A percentile compares a stretch with the other conserved stretches of the same genome.
phyloP scores from a whole-genome alignment of 2,888 invertebrate species.

The Polydrusus cervinus region DNA sequence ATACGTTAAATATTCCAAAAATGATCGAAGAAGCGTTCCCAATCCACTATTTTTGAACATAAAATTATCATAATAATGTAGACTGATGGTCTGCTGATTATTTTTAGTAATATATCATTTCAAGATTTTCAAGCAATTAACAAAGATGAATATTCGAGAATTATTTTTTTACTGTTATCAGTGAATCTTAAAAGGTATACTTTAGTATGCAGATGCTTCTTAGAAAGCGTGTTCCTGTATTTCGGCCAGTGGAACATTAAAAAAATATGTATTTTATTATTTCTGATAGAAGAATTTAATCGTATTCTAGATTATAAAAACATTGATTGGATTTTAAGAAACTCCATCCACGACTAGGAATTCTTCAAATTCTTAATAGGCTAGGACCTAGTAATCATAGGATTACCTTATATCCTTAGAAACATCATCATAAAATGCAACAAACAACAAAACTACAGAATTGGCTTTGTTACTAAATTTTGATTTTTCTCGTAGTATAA shows the following conservation, averaged over 20 bases:
- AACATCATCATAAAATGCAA: too few species aligned
- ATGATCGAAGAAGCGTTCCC: background rate
- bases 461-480: too few species aligned
- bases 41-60: background rate
- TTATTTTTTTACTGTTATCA: slow-evolving; percentile 13
- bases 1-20: background rate
- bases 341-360: too few species aligned
- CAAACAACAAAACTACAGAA: too few species aligned
- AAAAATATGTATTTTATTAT: background rate
- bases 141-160: slow-evolving; percentile 2
- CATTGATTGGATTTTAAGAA: too few species aligned
- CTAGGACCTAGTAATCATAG: too few species aligned
- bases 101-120: slow-evolving; percentile 15
- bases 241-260: background rate
- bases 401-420: too few species aligned
- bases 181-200: background rate
- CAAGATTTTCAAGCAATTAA: slow-evolving; percentile 2
- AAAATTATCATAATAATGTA: background rate
- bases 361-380: too few species aligned
- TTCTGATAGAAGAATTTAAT: background rate
- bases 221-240: slow-evolving; percentile 5
- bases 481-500: too few species aligned
- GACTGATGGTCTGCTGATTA: background rate
- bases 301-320: too few species aligned
- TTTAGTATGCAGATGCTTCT: slow-evolving; percentile 10